Base-by-base conservation (phyloP, 1,140 invertebrate genomes). In the Trachelipus rathkii region DNA sequence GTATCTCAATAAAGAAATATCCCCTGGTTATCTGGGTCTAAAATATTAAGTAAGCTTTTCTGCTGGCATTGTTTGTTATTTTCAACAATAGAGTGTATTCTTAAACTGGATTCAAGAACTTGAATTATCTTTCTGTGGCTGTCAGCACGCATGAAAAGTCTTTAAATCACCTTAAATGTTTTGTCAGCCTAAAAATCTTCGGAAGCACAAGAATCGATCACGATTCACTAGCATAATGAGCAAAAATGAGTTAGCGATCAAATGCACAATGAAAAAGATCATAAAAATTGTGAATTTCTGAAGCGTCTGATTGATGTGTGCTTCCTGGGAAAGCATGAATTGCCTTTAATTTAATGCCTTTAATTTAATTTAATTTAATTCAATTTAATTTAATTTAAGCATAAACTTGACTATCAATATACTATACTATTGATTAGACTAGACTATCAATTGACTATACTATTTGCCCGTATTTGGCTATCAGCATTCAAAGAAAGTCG, bases 11-110 rank as follows among this genome's bases (percentile, higher is more conserved):
- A 33, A 1, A 33, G 33, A 33, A 33, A 33, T 33, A 33, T 33
- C 1, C 33, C 10, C 11, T 77, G 76, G 76, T 19, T 77, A 11
- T 19, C 46, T 24, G 76, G 76, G 9, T 33, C 71, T 68, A 9
- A 44, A 66, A 67, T 9, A 13, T 10, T 21, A 9, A 45, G 33
- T n/a, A 72, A 46, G 44, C 60, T 73, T 19, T 77, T 21, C 53
- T 77, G 71, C 33, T 77, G 71, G 33, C 15, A 43, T 15, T 77
- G 76, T 43, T 66, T 77, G 43, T 66, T 77, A 43, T 66, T 74
- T 70, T 60, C 19, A 73, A 68, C n/a, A 60, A 68, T 53, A 73
- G 50, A 44, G 44, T 74, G 50, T 21, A 8, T 3, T 33, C 15
- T 68, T 33, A 10, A 46, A 19, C 44, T 9, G 19, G 10, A 6